Evolutionary conservation across 2,113 vertebrate species (phyloP).

Genomic region (Sus scrofa): DNA sequence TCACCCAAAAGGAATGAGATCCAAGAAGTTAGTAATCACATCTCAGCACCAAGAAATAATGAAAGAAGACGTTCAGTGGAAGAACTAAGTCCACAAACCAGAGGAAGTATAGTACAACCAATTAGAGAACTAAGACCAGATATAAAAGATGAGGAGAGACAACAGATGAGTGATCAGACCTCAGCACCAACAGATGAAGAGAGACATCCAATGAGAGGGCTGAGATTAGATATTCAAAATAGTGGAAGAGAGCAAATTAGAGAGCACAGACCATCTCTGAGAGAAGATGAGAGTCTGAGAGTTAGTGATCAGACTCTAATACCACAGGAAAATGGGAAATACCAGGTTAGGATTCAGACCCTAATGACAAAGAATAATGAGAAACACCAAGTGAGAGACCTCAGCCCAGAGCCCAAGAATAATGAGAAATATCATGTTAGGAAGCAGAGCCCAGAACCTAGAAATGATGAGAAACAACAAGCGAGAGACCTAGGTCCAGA

Average conservation of each 20-base stretch:
- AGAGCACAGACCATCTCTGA: not conserved
- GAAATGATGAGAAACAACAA: not conserved
- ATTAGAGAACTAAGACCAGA: not conserved
- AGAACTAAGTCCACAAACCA: not conserved
- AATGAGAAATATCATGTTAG: not conserved
- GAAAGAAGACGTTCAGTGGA: not conserved
- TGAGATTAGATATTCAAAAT: not conserved
- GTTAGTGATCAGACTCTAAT: not conserved
- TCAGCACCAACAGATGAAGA: not conserved
- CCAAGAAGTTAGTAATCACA: not conserved
- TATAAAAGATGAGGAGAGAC: not conserved
- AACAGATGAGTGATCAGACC: not conserved
- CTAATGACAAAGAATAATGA: not conserved
- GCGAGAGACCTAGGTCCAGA: not conserved
- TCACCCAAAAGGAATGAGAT: not conserved
- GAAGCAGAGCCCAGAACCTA: not conserved
- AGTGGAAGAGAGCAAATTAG: not conserved
- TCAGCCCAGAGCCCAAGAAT: not conserved
- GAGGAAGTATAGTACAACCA: not conserved
- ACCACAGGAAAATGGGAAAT: slow-evolving; percentile 2
- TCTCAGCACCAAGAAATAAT: not conserved
- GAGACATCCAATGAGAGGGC: not conserved
- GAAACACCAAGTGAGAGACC: not conserved
- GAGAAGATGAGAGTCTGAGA: not conserved
- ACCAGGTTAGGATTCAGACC: not conserved